These are phyloP conservation scores for Lerista edwardsae DNA, from an alignment of 2,797 vertebrate genomes.

Conservation along the genomic window DNA sequence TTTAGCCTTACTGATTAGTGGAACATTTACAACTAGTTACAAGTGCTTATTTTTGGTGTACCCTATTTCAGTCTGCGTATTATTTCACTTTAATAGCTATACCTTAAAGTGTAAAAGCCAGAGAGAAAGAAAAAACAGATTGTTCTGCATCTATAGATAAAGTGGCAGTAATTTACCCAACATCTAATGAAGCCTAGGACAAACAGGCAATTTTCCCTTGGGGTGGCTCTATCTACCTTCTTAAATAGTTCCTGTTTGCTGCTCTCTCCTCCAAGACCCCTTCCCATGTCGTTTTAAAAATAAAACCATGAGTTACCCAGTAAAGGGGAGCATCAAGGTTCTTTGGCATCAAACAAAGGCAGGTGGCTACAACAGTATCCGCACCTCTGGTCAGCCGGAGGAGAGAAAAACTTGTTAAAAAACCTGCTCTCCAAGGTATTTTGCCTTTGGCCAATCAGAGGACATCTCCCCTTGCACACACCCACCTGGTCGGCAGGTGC, in stretches of 20 bases:
- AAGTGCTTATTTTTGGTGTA: not conserved
- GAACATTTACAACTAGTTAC: not conserved
- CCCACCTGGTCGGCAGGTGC: slow-evolving; percentile 24
- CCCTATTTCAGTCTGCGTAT: not conserved
- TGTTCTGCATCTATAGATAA: not conserved
- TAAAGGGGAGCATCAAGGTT: not conserved
- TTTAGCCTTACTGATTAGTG: not conserved
- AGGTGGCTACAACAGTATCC: not conserved
- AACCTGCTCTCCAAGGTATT: not conserved
- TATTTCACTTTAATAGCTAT: not conserved
- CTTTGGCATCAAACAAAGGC: not conserved
- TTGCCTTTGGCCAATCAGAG: slow-evolving; percentile 2
- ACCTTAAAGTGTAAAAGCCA: not conserved
- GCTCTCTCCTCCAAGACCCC: not conserved
- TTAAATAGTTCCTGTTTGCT: too few relatives aligned
- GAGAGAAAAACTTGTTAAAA: not conserved
- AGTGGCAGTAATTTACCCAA: not conserved
- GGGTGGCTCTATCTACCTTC: not conserved
- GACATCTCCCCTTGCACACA: not conserved
- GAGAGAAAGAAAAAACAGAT: not conserved
- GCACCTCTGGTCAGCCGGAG: not conserved
- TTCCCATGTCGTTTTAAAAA: not conserved
- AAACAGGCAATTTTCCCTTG: not conserved
- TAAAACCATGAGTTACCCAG: not conserved
- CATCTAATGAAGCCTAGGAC: not conserved